These are phyloP conservation scores for Theocolax elegans DNA, from an alignment of 1,140 invertebrate genomes.

Conservation along the genomic window DNA sequence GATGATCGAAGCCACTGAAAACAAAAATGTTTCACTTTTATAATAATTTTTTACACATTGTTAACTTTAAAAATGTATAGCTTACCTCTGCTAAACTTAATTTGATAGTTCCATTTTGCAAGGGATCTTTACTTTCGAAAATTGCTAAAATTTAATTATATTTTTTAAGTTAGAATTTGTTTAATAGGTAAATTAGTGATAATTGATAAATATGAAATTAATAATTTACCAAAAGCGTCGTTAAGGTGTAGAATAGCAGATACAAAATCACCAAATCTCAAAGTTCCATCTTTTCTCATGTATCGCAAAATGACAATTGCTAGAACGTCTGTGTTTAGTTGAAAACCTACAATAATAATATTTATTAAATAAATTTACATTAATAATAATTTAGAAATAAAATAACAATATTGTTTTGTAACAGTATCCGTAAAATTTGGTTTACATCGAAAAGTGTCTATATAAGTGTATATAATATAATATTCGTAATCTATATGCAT, in stretches of 20 bases:
- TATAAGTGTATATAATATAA: too few relatives aligned
- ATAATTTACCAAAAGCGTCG: conserved; percentile 83
- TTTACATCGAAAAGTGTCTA: too few relatives aligned
- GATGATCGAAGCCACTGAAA: conserved; percentile 83
- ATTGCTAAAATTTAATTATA: conserved; percentile 71
- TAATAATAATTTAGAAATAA: conserved; percentile 1
- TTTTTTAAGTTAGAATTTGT: too few relatives aligned
- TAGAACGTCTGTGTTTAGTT: conserved; percentile 84
- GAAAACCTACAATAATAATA: conserved; percentile 73
- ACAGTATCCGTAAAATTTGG: too few relatives aligned
- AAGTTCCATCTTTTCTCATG: conserved; percentile 92
- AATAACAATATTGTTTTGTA: conserved; percentile 11
- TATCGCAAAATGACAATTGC: conserved; percentile 86
- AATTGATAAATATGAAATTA: conserved; percentile 25
- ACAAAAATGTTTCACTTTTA: conserved; percentile 55
- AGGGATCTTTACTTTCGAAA: conserved; percentile 84
- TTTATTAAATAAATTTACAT: not conserved
- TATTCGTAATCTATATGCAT: too few relatives aligned
- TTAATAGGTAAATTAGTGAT: too few relatives aligned
- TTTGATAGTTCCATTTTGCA: conserved; percentile 85
- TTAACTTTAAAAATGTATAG: conserved; percentile 22
- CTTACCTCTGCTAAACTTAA: conserved; percentile 82
- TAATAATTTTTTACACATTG: too few relatives aligned
- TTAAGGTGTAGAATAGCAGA: conserved; percentile 89
- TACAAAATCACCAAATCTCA: conserved; percentile 93